A percentile compares a stretch with the other conserved stretches of the same genome.
Evolutionary conservation across 2,113 vertebrate species (phyloP).

Genomic region (Aptenodytes patagonicus): DNA sequence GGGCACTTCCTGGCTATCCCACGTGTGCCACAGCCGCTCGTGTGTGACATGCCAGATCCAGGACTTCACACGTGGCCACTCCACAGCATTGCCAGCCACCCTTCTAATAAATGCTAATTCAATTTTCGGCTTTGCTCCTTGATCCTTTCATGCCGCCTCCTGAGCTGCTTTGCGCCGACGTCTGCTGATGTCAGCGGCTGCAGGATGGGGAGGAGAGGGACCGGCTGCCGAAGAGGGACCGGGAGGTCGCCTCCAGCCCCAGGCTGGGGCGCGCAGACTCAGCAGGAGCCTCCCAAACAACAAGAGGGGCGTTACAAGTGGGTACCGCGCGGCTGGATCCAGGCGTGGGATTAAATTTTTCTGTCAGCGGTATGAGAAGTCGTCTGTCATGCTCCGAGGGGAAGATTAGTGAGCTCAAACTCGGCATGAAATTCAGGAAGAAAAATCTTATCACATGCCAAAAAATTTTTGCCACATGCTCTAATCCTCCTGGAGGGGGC

Average conservation of each 20-base stretch:
- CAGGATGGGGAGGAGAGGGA: fast-evolving
- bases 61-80: background rate
- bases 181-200: conserved; percentile 46
- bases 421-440: conserved; percentile 13
- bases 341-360: background rate
- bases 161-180: conserved; percentile 12
- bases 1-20: background rate
- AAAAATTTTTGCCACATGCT: background rate
- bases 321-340: fast-evolving
- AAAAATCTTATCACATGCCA: conserved; percentile 1
- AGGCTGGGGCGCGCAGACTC: fast-evolving
- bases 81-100: background rate
- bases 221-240: fast-evolving
- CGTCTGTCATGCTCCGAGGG: background rate
- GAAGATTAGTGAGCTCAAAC: conserved; percentile 27
- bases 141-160: conserved; percentile 14
- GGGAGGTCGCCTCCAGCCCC: fast-evolving
- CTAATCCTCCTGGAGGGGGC: background rate
- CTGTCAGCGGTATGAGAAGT: background rate
- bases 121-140: conserved; percentile 47
- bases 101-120: conserved; percentile 30
- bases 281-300: background rate
- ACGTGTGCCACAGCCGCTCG: background rate
- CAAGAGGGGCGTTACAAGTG: fast-evolving
- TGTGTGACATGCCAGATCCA: background rate